A percentile compares a stretch with the other conserved stretches of the same genome.
These are phyloP conservation scores for Pomatostomus ruficeps DNA, from an alignment of 2,113 vertebrate species.

Conservation along the genomic window DNA sequence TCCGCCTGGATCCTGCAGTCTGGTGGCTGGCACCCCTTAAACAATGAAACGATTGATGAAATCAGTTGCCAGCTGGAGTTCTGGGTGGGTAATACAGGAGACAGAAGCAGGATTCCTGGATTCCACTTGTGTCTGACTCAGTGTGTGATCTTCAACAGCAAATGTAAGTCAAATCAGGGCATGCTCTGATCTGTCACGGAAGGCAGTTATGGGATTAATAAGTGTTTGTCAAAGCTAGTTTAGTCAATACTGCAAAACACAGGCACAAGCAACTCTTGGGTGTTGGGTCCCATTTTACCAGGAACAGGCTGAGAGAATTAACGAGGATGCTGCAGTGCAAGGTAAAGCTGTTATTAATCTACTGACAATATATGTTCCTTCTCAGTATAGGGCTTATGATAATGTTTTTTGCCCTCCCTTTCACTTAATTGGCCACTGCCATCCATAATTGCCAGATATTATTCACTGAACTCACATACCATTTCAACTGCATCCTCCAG, in stretches of 20 bases:
- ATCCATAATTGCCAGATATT: neutral
- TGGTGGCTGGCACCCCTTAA: neutral
- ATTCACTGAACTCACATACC: neutral
- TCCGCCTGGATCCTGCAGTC: neutral
- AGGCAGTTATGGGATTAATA: neutral
- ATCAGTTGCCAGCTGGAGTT: neutral
- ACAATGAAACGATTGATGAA: neutral
- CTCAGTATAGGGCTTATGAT: neutral
- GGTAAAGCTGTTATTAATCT: neutral
- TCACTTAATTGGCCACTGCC: neutral
- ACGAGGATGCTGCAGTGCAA: neutral
- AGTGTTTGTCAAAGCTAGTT: neutral
- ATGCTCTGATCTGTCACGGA: neutral
- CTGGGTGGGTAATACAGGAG: neutral
- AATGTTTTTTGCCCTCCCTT: neutral
- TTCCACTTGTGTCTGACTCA: slow-evolving; percentile 3
- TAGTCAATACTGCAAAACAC: neutral
- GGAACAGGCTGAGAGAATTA: neutral
- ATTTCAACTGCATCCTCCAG: neutral
- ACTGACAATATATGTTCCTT: neutral
- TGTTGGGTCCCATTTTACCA: neutral
- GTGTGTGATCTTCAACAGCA: slow-evolving; percentile 19
- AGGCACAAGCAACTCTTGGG: neutral
- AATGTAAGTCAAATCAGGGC: neutral
- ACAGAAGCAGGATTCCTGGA: neutral